phyloP scores from a whole-genome alignment of 1,140 invertebrate genomes.

The Cherax destructor region DNA sequence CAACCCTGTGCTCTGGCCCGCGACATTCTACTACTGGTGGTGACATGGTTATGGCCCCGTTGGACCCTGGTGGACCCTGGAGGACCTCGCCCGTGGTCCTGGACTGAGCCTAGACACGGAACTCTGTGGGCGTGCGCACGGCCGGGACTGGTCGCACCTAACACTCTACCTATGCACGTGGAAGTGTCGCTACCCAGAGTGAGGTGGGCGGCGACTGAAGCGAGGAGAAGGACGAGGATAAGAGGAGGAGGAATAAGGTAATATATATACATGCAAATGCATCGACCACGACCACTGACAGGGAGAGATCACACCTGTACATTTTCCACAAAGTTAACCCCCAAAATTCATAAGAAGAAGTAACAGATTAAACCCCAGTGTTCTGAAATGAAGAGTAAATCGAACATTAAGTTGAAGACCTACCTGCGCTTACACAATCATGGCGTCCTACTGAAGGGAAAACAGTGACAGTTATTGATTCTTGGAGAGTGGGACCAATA shows the following conservation, averaged over 20 bases:
- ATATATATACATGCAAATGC: constrained; percentile 58
- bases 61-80: constrained; percentile 60
- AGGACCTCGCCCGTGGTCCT: constrained; percentile 61
- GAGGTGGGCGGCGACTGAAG: constrained; percentile 54
- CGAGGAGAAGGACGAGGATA: constrained; percentile 47
- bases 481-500: too few relatives aligned
- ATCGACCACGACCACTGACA: constrained; percentile 36
- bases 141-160: constrained; percentile 55
- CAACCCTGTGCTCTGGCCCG: constrained; percentile 36
- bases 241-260: constrained; percentile 26
- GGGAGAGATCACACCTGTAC: neutral
- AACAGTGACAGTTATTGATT: too few relatives aligned
- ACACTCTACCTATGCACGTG: constrained; percentile 58
- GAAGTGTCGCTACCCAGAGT: constrained; percentile 57
- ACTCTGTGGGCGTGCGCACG: constrained; percentile 35
- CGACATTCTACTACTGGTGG: neutral
- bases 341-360: neutral
- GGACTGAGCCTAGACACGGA: constrained; percentile 61
- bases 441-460: too few relatives aligned
- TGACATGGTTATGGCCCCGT: constrained; percentile 23
- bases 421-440: too few relatives aligned
- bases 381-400: too few relatives aligned
- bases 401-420: too few relatives aligned
- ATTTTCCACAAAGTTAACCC: neutral
- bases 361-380: too few relatives aligned